Conservation (phyloP, 92 coral and sea anemone species). For the Siderastrea siderea region DNA sequence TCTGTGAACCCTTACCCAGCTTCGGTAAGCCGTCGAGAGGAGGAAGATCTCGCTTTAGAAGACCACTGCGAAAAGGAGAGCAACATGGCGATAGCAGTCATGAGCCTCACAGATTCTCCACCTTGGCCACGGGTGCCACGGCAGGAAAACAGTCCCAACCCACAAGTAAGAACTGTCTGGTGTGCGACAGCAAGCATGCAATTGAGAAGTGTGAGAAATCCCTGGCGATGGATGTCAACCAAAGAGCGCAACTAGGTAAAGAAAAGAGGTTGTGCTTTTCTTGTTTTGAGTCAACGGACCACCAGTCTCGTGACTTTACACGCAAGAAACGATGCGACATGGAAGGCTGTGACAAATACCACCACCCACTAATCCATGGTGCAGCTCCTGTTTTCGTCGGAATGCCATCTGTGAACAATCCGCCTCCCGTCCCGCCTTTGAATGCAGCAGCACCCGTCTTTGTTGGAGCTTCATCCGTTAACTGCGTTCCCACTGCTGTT, state of each 20-base stretch:
- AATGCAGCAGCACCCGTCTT: constrained; percentile 59
- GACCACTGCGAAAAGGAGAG: too few species aligned
- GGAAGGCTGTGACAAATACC: constrained; percentile 57
- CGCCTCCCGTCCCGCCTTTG: constrained; percentile 38
- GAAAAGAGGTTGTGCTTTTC: constrained; percentile 71
- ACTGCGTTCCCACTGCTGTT: constrained; percentile 26
- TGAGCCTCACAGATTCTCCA: too few species aligned
- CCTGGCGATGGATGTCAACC: constrained; percentile 62
- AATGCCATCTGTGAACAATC: constrained; percentile 46
- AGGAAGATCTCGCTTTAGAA: too few species aligned
- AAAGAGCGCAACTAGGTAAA: constrained; percentile 61
- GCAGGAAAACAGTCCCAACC: too few species aligned
- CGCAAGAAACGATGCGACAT: constrained; percentile 39
- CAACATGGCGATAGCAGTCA: too few species aligned
- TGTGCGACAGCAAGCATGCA: too few species aligned
- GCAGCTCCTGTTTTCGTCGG: constrained; percentile 56
- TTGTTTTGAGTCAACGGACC: constrained; percentile 66
- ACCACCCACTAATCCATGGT: constrained; percentile 67
- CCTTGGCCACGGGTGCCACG: too few species aligned
- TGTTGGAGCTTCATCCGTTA: constrained; percentile 48
- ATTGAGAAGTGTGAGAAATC: too few species aligned
- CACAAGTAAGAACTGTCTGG: too few species aligned
- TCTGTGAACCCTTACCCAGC: too few species aligned
- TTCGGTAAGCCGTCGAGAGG: too few species aligned
- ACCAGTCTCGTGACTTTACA: constrained; percentile 43